Conservation (phyloP, 2,888 invertebrate species). For the Asteroscopus sphinx region DNA sequence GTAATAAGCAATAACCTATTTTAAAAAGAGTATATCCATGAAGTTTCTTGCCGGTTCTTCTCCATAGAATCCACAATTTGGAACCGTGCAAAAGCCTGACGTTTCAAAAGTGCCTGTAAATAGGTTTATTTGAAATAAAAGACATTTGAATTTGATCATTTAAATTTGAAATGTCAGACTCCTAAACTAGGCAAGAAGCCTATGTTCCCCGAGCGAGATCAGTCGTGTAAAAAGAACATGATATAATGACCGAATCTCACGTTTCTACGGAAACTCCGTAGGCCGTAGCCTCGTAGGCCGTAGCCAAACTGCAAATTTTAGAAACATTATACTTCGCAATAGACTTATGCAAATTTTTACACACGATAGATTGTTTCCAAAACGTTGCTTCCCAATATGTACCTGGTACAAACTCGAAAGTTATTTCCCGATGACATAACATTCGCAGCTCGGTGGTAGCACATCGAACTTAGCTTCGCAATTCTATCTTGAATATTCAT, state of each 20-base stretch:
- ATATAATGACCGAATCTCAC: neutral
- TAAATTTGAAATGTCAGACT: too few relatives aligned
- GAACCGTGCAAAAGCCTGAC: too few relatives aligned
- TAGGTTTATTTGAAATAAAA: too few relatives aligned
- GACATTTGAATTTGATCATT: too few relatives aligned
- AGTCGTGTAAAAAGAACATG: too few relatives aligned
- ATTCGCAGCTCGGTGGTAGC: conserved; percentile 40
- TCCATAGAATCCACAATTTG: too few relatives aligned
- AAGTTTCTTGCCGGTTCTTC: too few relatives aligned
- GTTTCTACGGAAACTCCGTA: conserved; percentile 25
- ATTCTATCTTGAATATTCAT: conserved; percentile 59
- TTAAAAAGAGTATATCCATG: too few relatives aligned
- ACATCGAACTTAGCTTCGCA: conserved; percentile 55
- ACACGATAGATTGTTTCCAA: conserved; percentile 28
- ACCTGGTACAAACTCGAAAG: conserved; percentile 34
- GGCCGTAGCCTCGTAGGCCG: conserved; percentile 53
- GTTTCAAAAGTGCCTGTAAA: too few relatives aligned
- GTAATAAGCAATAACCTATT: too few relatives aligned
- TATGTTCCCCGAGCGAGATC: too few relatives aligned
- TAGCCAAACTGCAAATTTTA: conserved; percentile 23
- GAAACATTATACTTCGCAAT: conserved; percentile 15
- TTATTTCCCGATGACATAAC: conserved; percentile 59
- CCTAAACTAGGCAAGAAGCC: too few relatives aligned
- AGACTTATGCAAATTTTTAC: conserved; percentile 30
- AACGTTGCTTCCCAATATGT: conserved; percentile 32